Percentiles rank a stretch among this genome's conserved stretches.
Conservation (phyloP, 2,888 invertebrate species). For the Gibbula magus region DNA sequence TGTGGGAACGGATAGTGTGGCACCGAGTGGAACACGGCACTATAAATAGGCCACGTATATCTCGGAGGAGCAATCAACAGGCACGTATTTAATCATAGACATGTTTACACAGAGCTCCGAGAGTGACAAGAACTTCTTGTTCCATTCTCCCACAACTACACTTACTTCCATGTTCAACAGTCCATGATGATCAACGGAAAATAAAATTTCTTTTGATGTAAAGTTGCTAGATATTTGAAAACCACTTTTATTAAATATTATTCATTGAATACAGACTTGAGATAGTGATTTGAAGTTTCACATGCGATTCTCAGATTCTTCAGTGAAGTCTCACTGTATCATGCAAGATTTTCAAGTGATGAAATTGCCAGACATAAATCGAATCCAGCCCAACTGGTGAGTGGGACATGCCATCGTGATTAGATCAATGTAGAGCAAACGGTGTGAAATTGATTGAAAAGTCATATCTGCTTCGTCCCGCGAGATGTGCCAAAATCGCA, state of each 20-base stretch:
- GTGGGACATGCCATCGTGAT: not conserved
- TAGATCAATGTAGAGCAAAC: not conserved
- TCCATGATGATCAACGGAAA: not conserved
- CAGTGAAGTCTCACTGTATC: too few relatives aligned
- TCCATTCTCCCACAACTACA: not conserved
- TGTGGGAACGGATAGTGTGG: too few relatives aligned
- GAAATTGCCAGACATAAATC: slow-evolving; percentile 4
- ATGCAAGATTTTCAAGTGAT: not conserved
- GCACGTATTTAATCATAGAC: not conserved
- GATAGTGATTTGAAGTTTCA: too few relatives aligned
- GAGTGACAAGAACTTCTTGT: slow-evolving; percentile 9
- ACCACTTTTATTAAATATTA: not conserved
- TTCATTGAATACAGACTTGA: too few relatives aligned
- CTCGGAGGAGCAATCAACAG: not conserved
- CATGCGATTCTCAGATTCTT: too few relatives aligned
- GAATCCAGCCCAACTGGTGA: not conserved
- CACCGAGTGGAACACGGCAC: too few relatives aligned
- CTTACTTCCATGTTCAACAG: not conserved
- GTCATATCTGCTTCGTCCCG: not conserved
- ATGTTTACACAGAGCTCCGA: not conserved
- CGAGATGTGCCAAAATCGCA: not conserved
- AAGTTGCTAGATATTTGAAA: not conserved
- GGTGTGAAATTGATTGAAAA: slow-evolving; percentile 15
- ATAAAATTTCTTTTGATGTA: not conserved
- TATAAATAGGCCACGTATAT: not conserved